phyloP scores from a whole-genome alignment of 2,888 invertebrate species.

The Dasypolia templi region DNA sequence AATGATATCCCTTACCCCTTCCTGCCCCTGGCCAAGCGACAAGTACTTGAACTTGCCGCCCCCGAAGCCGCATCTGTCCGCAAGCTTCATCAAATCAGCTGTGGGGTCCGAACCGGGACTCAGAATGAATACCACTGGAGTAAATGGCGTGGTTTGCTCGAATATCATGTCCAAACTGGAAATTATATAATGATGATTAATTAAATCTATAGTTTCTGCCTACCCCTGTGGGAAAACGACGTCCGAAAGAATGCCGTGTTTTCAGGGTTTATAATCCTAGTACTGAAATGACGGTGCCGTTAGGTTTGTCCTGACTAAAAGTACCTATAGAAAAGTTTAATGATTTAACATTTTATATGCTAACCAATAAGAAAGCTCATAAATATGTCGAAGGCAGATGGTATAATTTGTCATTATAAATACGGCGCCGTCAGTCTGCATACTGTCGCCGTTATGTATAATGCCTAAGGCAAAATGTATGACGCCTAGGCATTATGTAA shows the following conservation, averaged over 20 bases:
- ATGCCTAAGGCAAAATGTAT: too few species aligned
- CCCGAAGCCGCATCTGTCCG: constrained; percentile 93
- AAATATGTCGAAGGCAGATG: too few species aligned
- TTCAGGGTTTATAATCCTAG: not conserved
- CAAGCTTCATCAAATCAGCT: constrained; percentile 95
- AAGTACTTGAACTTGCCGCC: constrained; percentile 96
- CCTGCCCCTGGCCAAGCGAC: constrained; percentile 98
- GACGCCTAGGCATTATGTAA: too few species aligned
- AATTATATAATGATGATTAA: constrained; percentile 19
- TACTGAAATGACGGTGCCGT: not conserved
- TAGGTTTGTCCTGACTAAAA: not conserved
- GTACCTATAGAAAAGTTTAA: too few species aligned
- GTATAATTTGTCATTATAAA: too few species aligned
- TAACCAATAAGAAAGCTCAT: too few species aligned
- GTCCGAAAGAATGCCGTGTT: not conserved
- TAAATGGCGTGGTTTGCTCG: constrained; percentile 95
- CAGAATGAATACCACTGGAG: constrained; percentile 97
- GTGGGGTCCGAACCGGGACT: constrained; percentile 99
- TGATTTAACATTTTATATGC: too few species aligned
- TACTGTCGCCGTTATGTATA: too few species aligned
- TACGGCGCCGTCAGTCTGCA: too few species aligned
- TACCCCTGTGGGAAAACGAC: not conserved
- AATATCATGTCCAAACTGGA: constrained; percentile 95
- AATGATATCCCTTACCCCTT: constrained; percentile 91
- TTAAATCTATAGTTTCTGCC: not conserved